Evolutionary conservation across 2,888 invertebrate species (phyloP).

Genomic region (Dysmachus trigonus): DNA sequence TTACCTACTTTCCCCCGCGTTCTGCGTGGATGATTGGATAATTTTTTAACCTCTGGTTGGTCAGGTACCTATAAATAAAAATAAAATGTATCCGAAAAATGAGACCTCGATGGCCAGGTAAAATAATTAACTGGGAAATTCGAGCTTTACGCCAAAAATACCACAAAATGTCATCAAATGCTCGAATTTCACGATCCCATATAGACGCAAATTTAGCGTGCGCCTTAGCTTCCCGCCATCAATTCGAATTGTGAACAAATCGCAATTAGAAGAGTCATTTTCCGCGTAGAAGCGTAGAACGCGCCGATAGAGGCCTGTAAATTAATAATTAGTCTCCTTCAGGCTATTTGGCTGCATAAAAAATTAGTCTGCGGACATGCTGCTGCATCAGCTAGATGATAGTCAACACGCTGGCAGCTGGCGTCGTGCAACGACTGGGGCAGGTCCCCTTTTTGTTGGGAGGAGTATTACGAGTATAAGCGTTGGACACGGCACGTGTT

Average conservation of each 20-base stretch:
- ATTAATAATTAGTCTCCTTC: neutral
- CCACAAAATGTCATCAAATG: neutral
- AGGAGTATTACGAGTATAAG: neutral
- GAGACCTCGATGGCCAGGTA: neutral
- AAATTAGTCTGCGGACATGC: neutral
- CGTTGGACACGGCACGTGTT: neutral
- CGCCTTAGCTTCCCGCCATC: neutral
- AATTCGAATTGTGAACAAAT: neutral
- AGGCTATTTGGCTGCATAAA: neutral
- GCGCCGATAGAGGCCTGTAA: neutral
- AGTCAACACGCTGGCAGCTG: neutral
- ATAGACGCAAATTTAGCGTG: neutral
- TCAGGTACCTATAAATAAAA: neutral
- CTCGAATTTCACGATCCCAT: neutral
- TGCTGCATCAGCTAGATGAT: neutral
- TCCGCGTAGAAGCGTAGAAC: neutral
- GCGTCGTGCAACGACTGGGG: neutral
- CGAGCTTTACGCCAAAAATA: neutral
- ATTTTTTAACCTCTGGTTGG: neutral
- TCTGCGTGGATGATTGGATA: neutral
- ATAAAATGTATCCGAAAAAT: neutral
- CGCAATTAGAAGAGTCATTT: neutral
- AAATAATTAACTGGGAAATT: neutral
- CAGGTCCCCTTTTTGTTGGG: neutral
- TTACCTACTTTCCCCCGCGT: slow-evolving; percentile 16